phyloP scores from a whole-genome alignment of 2,888 invertebrate species.

The Drosophila melanosoma region DNA sequence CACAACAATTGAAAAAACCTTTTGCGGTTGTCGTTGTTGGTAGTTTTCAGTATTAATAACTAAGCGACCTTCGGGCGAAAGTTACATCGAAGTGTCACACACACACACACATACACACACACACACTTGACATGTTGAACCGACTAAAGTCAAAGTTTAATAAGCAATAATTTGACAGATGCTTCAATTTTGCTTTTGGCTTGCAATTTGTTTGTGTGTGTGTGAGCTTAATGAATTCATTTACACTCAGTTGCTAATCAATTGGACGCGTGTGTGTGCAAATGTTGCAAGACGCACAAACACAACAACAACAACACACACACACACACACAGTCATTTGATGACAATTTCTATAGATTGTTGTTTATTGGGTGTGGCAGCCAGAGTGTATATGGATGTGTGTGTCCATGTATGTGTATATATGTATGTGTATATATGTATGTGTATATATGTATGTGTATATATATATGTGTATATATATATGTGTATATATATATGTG shows the following conservation, averaged over 20 bases:
- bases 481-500: neutral
- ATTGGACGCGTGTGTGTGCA: slow-evolving; percentile 61
- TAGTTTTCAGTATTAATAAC: neutral
- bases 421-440: neutral
- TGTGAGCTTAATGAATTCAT: slow-evolving; percentile 68
- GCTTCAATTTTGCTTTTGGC: slow-evolving; percentile 32
- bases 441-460: too few relatives aligned
- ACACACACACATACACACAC: neutral
- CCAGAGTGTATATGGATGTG: too few relatives aligned
- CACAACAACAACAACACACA: slow-evolving; percentile 13
- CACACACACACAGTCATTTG: neutral
- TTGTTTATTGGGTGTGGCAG: slow-evolving; percentile 41
- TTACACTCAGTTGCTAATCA: slow-evolving; percentile 74
- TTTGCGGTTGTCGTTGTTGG: slow-evolving; percentile 32
- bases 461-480: neutral
- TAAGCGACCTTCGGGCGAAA: slow-evolving; percentile 33
- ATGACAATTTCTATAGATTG: slow-evolving; percentile 23
- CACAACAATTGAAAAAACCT: slow-evolving; percentile 46
- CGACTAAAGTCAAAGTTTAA: slow-evolving; percentile 55
- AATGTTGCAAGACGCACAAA: slow-evolving; percentile 45
- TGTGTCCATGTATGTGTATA: neutral
- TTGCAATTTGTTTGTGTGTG: slow-evolving; percentile 33
- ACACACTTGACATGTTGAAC: slow-evolving; percentile 35
- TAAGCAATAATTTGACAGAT: slow-evolving; percentile 66
- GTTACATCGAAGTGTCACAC: neutral